Evolutionary conservation across 1,140 invertebrate genomes (phyloP), one percentile per base, ranked within the genome.

Genomic region (Drosophila ogumai): DNA sequence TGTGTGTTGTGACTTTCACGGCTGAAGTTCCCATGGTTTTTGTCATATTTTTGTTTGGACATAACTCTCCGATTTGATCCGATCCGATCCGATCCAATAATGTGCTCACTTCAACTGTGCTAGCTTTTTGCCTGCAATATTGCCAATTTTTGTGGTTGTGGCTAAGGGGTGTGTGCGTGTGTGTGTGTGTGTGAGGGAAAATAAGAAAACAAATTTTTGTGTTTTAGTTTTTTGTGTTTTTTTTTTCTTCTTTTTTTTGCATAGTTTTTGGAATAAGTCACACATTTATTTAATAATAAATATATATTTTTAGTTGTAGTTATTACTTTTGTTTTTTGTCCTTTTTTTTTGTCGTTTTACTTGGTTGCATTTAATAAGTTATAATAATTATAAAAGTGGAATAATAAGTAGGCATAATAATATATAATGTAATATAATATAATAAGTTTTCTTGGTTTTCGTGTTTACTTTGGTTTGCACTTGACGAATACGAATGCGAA

Each of bases 311-410:
- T 69, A 60, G 57, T 60, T 76, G 50, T 76, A 61, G 52, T 82
- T 57, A 66, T 40, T 58, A 71, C 22, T 68, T 67, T 56, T 66
- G 47, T 46, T 55, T 67, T 79, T 79, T 49, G 38, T 43, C 59
- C 34, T 76, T 56, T 69, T 43, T 47, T 74, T 59, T 80, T 5
- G 44, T 52, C 36, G 34, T 41, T 68, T 72, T 60, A 61, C 43
- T 78, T 85, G 49, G 67, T 66, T 87, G 81, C 75, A 71, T 84
- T 69, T 49, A 74, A 80, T 90, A 90, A 90, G 85, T 84, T 90
- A 75, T 90, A 90, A 90, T 90, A 90, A 90, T 90, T 85, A 85
- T 90, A 90, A 90, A 90, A 90, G 90, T 90, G 85, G 85, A 90
- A 90, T 90, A 87, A 87, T 87, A 87, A 87, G 84, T 87, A 87